These are phyloP conservation scores for Ginglymostoma cirratum DNA, from an alignment of 2,113 vertebrate species.

Conservation along the genomic window DNA sequence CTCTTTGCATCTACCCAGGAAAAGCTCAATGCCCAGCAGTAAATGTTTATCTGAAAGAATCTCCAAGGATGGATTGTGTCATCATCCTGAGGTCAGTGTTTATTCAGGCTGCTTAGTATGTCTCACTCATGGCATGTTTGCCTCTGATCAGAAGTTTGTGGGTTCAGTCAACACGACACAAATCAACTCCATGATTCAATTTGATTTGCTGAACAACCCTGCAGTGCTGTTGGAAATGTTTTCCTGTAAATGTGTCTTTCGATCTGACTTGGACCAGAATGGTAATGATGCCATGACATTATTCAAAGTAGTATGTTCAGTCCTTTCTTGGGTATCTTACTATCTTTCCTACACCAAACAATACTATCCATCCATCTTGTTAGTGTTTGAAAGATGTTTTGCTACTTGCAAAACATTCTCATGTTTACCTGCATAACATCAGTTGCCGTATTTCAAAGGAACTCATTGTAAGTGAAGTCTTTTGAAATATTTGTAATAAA, in stretches of 20 bases:
- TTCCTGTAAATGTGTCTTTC: background rate
- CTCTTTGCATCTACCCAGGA: background rate
- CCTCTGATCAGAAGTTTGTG: background rate
- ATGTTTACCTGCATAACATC: background rate
- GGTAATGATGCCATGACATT: background rate
- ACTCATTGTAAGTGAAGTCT: background rate
- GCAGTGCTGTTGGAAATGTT: background rate
- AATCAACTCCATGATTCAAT: background rate
- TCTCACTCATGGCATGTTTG: background rate
- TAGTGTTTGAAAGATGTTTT: background rate
- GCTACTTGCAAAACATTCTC: background rate
- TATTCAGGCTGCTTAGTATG: background rate
- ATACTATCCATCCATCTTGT: background rate
- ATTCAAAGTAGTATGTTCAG: no score
- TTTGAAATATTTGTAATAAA: background rate
- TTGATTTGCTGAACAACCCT: background rate
- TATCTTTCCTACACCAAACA: background rate
- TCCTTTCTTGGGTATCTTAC: background rate
- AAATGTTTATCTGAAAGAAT: background rate
- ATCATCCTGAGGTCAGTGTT: background rate
- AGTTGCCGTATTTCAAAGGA: background rate
- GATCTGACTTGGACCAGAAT: background rate
- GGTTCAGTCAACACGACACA: background rate
- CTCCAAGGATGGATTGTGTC: background rate
- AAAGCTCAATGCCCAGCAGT: background rate